These are phyloP conservation scores for Drosophila nebulosa DNA, from an alignment of 1,140 invertebrate species.

Conservation along the genomic window DNA sequence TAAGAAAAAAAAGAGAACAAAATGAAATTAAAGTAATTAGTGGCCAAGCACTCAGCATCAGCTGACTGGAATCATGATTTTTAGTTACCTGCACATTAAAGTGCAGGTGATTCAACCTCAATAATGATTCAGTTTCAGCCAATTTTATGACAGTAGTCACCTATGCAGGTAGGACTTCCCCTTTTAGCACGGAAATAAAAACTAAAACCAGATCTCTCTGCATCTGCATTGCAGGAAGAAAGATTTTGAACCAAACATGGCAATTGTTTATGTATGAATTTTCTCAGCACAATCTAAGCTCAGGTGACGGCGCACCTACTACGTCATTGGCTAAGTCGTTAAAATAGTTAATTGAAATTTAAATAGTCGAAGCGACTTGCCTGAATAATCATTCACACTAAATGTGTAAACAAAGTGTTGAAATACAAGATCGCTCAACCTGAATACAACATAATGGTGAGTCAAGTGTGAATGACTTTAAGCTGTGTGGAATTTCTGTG, in stretches of 20 bases:
- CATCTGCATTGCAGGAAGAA: constrained; percentile 28
- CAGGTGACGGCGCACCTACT: constrained; percentile 45
- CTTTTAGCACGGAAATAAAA: constrained; percentile 33
- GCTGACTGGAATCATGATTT: constrained; percentile 27
- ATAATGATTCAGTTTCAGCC: constrained; percentile 20
- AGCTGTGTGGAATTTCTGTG: constrained; percentile 40
- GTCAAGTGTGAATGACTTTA: constrained; percentile 65
- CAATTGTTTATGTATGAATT: constrained; percentile 48
- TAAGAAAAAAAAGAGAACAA: neutral
- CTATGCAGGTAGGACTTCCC: constrained; percentile 44
- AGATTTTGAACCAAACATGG: constrained; percentile 20
- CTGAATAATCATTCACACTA: constrained; percentile 51
- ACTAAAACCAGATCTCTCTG: constrained; percentile 30
- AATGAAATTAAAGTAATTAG: neutral
- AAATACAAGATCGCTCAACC: neutral
- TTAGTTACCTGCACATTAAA: constrained; percentile 2
- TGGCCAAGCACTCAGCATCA: neutral
- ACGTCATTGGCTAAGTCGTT: constrained; percentile 42
- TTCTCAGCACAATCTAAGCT: constrained; percentile 22
- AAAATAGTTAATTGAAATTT: constrained; percentile 50
- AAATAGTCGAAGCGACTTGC: constrained; percentile 30
- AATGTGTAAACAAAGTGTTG: neutral
- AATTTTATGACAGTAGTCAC: neutral
- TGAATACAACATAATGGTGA: constrained; percentile 28
- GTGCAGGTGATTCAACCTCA: constrained; percentile 11